Evolutionary conservation across 2,797 vertebrate species (phyloP).

Genomic region (Eulemur coronatus): DNA sequence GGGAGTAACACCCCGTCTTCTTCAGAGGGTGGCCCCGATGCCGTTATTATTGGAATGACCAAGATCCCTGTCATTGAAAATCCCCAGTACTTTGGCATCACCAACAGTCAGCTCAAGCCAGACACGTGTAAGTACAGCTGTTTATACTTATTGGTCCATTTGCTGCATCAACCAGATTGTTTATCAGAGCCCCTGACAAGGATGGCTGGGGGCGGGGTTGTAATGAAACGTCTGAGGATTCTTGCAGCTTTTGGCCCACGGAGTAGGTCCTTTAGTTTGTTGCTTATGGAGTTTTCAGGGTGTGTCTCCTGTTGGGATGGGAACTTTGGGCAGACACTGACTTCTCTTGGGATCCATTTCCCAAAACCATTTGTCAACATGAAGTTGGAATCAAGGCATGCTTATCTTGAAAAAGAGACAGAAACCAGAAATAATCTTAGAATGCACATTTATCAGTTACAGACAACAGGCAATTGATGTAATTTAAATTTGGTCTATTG

Average conservation of each 20-base stretch:
- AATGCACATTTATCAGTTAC: constrained; percentile 1
- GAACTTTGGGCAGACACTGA: constrained; percentile 2
- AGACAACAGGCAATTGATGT: constrained; percentile 44
- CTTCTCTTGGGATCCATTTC: constrained; percentile 55
- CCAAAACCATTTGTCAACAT: constrained; percentile 61
- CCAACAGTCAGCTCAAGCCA: constrained; percentile 95
- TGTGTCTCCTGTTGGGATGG: constrained; percentile 16
- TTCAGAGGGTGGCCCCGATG: constrained; percentile 95
- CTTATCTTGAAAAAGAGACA: constrained; percentile 66
- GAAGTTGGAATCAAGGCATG: constrained; percentile 53
- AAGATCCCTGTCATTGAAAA: constrained; percentile 99
- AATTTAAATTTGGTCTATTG: constrained; percentile 58
- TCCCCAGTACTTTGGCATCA: constrained; percentile 98
- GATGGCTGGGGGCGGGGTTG: background rate
- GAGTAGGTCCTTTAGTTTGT: constrained; percentile 44
- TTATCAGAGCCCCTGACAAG: constrained; percentile 42
- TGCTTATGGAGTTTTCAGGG: constrained; percentile 41
- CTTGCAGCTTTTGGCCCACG: background rate
- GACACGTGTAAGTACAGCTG: constrained; percentile 96
- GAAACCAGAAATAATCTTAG: constrained; percentile 58
- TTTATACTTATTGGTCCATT: constrained; percentile 59
- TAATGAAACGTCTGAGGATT: constrained; percentile 38
- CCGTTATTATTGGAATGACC: constrained; percentile 98
- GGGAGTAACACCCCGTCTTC: constrained; percentile 98
- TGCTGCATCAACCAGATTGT: background rate